phyloP scores from a whole-genome alignment of 2,797 vertebrate genomes.

The Sphenopsis melanotis region DNA sequence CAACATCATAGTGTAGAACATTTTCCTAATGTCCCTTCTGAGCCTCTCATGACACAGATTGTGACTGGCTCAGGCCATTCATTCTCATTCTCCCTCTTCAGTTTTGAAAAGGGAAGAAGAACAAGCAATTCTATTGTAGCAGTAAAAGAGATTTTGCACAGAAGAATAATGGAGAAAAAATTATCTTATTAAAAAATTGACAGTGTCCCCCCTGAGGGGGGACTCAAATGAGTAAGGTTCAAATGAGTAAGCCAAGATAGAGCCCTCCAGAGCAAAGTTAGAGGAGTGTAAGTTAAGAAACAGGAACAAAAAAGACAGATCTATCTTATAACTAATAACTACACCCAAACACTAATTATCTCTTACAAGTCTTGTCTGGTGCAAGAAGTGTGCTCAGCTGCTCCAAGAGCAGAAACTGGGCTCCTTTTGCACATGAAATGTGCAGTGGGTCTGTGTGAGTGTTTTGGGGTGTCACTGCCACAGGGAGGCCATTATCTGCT shows the following conservation, averaged over 20 bases:
- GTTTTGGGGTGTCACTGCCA: neutral
- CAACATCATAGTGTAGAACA: neutral
- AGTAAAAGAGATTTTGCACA: neutral
- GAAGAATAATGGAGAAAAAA: neutral
- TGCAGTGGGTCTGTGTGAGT: neutral
- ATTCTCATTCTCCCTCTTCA: neutral
- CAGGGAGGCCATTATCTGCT: neutral
- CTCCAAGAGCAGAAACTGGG: neutral
- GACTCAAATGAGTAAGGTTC: neutral
- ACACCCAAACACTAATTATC: neutral
- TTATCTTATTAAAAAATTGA: neutral
- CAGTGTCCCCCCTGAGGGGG: too few species aligned
- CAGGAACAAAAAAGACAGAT: neutral
- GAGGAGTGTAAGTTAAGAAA: neutral
- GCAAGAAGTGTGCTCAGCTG: neutral
- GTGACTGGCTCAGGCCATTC: neutral
- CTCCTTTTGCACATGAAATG: neutral
- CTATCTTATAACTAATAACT: neutral
- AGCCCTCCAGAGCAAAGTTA: neutral
- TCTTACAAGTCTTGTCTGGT: neutral
- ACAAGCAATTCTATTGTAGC: neutral
- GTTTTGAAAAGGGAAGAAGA: neutral
- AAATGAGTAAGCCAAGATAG: neutral
- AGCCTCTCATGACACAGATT: neutral
- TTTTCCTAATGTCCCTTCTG: neutral